Evolutionary conservation across 2,797 vertebrate species (phyloP), one percentile per base, ranked within the genome.

Genomic region (Pristis pectinata): DNA sequence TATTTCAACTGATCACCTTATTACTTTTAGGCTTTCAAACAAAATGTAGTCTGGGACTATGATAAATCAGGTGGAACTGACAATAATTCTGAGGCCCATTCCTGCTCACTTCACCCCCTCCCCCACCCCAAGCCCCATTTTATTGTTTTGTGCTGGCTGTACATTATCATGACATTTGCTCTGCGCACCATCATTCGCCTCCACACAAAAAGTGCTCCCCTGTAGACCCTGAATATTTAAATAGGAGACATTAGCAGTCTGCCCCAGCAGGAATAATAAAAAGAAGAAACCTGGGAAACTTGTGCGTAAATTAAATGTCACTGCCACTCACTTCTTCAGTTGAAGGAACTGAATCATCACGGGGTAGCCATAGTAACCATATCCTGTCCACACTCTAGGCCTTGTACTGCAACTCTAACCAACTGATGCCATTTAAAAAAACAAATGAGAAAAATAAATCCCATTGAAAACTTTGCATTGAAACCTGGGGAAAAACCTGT

Each of bases 271-370:
- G 98, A 98, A 98, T 97, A 98, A 97, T 97, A 98, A 97, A 97
- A 97, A 98, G 98, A 98, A 97, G 97, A 97, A 98, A 98, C 98
- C 98, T 98, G 98, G 92, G 92, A 94, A 94, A 94, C 92, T 72
- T 94, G 92, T 30, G 70, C 99, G 99, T 99, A 99, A 98, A 99
- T 98, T 99, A 98, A 97, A 98, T 99, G 98, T 99, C 98, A 99
- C 98, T 98, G 98, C 98, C 97, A 97, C 98, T 97, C 98, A 98
- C 98, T 98, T 98, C 97, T 97, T 96, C 95, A 97, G 97, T 97
- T 97, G 97, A 97, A 97, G 98, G 98, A 76, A 97, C 97, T 97
- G 97, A 98, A 98, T 98, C 98, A 99, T 98, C 70, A 74, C 98
- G 97, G 97, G 97, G 98, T 99, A 98, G 98, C 98, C 98, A 99